A percentile compares a stretch with the other conserved stretches of the same genome.
These are phyloP conservation scores for Amphipoea oculea DNA, from an alignment of 2,888 invertebrate species.

Conservation along the genomic window DNA sequence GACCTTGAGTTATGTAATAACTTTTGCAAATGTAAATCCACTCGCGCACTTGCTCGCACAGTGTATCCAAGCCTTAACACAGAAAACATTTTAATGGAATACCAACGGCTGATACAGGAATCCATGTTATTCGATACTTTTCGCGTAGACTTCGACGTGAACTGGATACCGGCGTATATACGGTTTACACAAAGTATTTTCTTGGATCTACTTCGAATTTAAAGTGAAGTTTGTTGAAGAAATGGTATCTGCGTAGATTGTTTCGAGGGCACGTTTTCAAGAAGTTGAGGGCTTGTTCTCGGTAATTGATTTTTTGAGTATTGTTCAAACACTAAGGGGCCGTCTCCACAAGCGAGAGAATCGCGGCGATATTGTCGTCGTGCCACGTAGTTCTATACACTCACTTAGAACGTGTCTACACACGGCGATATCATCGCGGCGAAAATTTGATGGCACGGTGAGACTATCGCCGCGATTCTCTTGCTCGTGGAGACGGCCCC, in stretches of 20 bases:
- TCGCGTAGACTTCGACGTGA: constrained; percentile 16
- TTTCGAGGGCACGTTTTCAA: not conserved
- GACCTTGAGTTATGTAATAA: not conserved
- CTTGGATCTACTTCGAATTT: constrained; percentile 3
- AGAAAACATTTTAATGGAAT: constrained; percentile 63
- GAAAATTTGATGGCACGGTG: no score
- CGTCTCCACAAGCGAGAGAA: no score
- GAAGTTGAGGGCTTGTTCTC: not conserved
- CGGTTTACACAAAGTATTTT: not conserved
- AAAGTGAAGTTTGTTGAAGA: constrained; percentile 21
- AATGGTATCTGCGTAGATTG: constrained; percentile 6
- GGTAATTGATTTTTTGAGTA: not conserved
- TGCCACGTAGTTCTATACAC: no score
- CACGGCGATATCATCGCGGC: no score
- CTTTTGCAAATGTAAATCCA: not conserved
- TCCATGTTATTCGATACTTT: constrained; percentile 60
- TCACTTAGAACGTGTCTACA: no score
- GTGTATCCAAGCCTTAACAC: constrained; percentile 22
- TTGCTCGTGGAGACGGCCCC: no score
- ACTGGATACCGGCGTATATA: constrained; percentile 21
- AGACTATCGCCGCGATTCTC: no score
- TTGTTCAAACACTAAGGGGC: no score
- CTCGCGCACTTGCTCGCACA: not conserved
- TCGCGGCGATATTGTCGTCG: no score
- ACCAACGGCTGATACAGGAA: constrained; percentile 57